Percentiles rank a stretch among this genome's conserved stretches.
phyloP scores from a whole-genome alignment of 2,797 vertebrate genomes.

The Gouania willdenowi region DNA sequence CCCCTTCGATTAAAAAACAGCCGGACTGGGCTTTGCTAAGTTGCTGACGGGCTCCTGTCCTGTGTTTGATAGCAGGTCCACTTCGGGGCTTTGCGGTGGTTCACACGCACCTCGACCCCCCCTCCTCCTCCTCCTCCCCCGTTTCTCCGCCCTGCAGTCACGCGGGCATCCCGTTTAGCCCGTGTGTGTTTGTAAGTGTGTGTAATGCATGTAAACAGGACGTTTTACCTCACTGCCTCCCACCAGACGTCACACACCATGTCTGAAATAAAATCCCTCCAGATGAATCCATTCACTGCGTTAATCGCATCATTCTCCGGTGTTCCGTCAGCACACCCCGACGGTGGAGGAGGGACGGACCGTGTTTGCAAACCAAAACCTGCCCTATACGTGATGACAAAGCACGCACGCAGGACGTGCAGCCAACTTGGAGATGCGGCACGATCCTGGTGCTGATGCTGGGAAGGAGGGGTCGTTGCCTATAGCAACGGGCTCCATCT shows the following conservation, averaged over 20 bases:
- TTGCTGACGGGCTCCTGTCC: constrained; percentile 13
- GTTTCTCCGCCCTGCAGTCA: constrained; percentile 75
- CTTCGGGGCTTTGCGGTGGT: constrained; percentile 50
- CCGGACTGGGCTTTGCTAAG: background rate
- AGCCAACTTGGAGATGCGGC: constrained; percentile 50
- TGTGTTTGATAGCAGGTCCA: constrained; percentile 29
- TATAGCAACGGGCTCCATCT: constrained; percentile 51
- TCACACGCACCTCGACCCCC: constrained; percentile 15
- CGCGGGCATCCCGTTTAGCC: constrained; percentile 71
- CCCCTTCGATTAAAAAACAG: constrained; percentile 31
- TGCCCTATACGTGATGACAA: constrained; percentile 64
- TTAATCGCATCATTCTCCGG: constrained; percentile 1
- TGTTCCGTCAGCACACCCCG: constrained; percentile 13
- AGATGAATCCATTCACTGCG: constrained; percentile 4
- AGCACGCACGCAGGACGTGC: constrained; percentile 65
- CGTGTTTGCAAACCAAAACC: constrained; percentile 61
- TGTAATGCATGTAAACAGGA: constrained; percentile 34
- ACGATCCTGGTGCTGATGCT: constrained; percentile 73
- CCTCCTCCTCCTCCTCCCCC: background rate
- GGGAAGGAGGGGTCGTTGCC: constrained; percentile 66
- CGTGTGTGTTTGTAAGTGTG: constrained; percentile 32
- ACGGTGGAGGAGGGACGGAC: constrained; percentile 12
- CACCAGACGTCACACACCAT: constrained; percentile 58
- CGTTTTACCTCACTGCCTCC: constrained; percentile 56
- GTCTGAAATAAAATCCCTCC: constrained; percentile 6